Evolutionary conservation across 2,797 vertebrate species (phyloP).

Genomic region (Toxotes lorentzi): DNA sequence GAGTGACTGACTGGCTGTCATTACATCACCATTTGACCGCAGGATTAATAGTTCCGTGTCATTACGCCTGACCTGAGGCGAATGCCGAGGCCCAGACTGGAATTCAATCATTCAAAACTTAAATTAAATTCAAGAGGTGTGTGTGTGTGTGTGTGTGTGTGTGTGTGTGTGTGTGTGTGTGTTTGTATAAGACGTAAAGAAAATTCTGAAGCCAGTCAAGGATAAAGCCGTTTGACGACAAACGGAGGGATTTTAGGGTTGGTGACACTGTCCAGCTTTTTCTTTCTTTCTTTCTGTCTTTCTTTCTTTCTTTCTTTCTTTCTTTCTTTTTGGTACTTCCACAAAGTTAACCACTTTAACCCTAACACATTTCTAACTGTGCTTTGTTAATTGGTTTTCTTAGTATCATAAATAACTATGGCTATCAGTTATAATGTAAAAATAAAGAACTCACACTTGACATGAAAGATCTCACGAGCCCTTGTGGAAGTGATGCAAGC

Average conservation of each 20-base stretch:
- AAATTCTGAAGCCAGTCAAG: neutral
- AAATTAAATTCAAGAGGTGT: conserved; percentile 35
- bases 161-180: neutral
- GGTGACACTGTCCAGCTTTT: neutral
- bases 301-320: neutral
- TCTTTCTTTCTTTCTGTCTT: neutral
- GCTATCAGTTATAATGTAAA: neutral
- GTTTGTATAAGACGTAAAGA: neutral
- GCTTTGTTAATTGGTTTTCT: neutral
- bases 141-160: neutral
- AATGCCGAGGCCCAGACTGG: conserved; percentile 63
- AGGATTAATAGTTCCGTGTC: conserved; percentile 79
- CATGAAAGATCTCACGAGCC: neutral
- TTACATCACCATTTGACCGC: conserved; percentile 77
- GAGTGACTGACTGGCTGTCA: conserved; percentile 75
- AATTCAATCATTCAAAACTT: conserved; percentile 63
- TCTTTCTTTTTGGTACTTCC: too few species aligned
- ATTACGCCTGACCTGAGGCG: conserved; percentile 77
- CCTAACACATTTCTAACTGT: neutral
- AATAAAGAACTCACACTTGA: neutral
- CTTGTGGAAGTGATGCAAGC: neutral
- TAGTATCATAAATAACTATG: neutral
- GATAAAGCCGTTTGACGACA: neutral
- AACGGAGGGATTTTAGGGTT: neutral
- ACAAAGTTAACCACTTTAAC: too few species aligned